Percentiles rank a stretch among this genome's conserved stretches.
phyloP scores from a whole-genome alignment of 2,888 invertebrate genomes.

The Xanthostigma xanthostigma region DNA sequence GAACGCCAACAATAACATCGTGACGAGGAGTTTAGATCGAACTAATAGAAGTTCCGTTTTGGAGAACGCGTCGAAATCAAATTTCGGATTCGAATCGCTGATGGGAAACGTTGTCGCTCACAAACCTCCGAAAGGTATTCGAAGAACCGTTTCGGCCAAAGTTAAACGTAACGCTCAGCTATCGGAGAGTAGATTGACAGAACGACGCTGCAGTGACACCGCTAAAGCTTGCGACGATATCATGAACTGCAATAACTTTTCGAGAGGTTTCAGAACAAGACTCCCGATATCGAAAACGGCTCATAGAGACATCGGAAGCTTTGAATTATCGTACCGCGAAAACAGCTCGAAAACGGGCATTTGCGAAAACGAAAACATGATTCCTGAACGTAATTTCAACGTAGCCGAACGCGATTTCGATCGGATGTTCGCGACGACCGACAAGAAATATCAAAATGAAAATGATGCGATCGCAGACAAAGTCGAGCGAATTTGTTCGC shows the following conservation, averaged over 20 bases:
- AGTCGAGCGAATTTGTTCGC: no score
- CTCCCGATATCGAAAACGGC: background rate
- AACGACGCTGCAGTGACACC: constrained; percentile 30
- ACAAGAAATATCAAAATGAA: no score
- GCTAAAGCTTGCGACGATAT: constrained; percentile 37
- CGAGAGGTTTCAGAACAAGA: constrained; percentile 8
- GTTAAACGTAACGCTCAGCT: constrained; percentile 32
- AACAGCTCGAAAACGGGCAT: constrained; percentile 1
- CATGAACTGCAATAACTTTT: constrained; percentile 32
- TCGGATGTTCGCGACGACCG: no score
- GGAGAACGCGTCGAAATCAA: background rate
- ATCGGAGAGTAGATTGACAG: constrained; percentile 32
- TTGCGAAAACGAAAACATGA: background rate
- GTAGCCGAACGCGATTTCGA: constrained; percentile 3
- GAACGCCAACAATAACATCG: no score
- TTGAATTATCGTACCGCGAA: constrained; percentile 1
- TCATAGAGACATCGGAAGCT: background rate
- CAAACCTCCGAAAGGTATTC: constrained; percentile 58
- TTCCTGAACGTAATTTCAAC: background rate
- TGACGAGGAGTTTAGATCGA: constrained; percentile 4
- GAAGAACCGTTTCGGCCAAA: constrained; percentile 49
- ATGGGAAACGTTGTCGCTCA: constrained; percentile 36
- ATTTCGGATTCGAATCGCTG: constrained; percentile 3
- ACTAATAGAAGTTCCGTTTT: background rate
- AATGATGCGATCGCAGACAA: no score